Evolutionary conservation across 1,140 invertebrate genomes (phyloP).

Genomic region (Drosophila melanogaster): DNA sequence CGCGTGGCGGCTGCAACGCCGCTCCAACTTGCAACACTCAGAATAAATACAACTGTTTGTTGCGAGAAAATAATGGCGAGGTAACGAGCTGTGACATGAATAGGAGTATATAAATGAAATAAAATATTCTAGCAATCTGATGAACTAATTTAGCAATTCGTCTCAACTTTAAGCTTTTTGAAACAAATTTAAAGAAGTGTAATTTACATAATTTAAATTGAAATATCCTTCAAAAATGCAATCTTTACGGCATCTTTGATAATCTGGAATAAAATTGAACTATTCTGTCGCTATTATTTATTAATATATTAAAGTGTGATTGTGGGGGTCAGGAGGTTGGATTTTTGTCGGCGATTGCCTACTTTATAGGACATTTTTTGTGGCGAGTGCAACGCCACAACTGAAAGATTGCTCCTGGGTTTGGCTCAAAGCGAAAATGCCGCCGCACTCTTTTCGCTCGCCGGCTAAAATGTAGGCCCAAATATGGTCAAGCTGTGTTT

Average conservation of each 20-base stretch:
- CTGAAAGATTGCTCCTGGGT: conserved; percentile 40
- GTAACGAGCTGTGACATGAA: no score
- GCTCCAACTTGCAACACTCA: conserved; percentile 5
- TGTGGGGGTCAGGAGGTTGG: neutral
- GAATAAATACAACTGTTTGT: neutral
- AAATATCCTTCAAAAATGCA: no score
- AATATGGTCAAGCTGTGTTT: conserved; percentile 59
- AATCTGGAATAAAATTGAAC: no score
- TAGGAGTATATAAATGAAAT: no score
- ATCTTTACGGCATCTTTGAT: no score
- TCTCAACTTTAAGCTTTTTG: no score
- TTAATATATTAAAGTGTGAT: neutral
- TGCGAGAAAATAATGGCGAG: no score
- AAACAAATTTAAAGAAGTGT: no score
- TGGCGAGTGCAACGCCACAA: conserved; percentile 1
- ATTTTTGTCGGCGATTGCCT: neutral
- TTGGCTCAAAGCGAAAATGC: conserved; percentile 70
- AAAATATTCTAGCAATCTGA: no score
- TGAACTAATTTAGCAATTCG: no score
- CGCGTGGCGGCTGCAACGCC: conserved; percentile 56
- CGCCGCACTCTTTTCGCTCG: conserved; percentile 57
- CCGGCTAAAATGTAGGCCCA: conserved; percentile 43
- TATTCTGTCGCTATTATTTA: no score
- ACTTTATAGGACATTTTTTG: conserved; percentile 4
- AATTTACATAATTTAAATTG: no score